phyloP scores from a whole-genome alignment of 2,113 vertebrate genomes.

The Cephalopterus ornatus region DNA sequence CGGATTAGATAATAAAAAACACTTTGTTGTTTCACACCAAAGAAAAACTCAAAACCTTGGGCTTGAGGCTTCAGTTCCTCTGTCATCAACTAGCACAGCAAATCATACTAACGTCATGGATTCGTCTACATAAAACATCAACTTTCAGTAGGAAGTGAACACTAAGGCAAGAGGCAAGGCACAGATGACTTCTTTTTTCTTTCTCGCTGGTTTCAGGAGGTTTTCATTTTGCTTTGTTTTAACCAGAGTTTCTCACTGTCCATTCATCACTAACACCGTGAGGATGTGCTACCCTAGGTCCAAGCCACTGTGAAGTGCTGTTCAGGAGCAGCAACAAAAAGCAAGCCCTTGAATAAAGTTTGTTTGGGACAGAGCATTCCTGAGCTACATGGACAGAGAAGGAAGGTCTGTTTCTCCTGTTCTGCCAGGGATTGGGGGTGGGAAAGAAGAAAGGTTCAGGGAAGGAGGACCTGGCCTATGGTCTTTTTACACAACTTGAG shows the following conservation, averaged over 20 bases:
- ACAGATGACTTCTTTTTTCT: background rate
- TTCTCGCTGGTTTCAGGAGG: background rate
- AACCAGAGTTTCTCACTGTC: background rate
- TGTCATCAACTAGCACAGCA: fast-evolving
- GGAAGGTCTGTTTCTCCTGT: background rate
- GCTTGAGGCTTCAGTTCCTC: background rate
- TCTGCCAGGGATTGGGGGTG: background rate
- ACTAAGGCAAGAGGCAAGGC: background rate
- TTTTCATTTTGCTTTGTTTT: background rate
- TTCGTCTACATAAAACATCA: background rate
- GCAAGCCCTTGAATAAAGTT: background rate
- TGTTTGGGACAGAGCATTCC: background rate
- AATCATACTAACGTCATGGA: background rate
- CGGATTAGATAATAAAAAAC: background rate
- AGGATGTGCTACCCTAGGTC: background rate
- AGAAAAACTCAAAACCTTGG: background rate
- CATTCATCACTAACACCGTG: background rate
- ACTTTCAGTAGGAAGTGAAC: background rate
- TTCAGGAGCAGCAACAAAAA: background rate
- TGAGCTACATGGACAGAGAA: background rate
- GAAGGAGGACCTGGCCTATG: background rate
- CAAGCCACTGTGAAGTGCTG: background rate
- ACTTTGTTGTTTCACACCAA: background rate
- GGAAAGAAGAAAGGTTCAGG: background rate
- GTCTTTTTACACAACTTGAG: background rate